Evolutionary conservation across 2,797 vertebrate genomes (phyloP).

Genomic region (Sebastes diaconus): DNA sequence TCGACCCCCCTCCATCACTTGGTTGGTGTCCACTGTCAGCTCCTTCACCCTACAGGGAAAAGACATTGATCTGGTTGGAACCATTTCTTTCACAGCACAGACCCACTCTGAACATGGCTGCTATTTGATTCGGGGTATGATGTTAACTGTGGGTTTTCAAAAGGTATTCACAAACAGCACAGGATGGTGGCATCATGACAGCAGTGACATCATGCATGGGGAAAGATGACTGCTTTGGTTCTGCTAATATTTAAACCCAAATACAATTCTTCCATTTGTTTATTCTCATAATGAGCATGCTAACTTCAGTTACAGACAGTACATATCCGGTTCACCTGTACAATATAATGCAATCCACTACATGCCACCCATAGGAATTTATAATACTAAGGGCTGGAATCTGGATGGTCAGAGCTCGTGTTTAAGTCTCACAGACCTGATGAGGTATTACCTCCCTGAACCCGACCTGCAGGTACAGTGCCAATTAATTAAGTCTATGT

Average conservation of each 20-base stretch:
- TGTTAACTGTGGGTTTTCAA: neutral
- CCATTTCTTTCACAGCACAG: neutral
- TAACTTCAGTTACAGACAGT: neutral
- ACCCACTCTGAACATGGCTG: neutral
- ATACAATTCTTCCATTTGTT: neutral
- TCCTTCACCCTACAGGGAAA: constrained; percentile 91
- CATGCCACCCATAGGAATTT: neutral
- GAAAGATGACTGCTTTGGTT: neutral
- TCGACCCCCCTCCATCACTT: constrained; percentile 86
- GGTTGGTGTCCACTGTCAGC: constrained; percentile 90
- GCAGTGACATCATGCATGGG: constrained; percentile 58
- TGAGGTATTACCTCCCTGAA: constrained; percentile 10
- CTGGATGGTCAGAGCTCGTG: neutral
- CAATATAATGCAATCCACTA: neutral
- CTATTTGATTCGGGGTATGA: neutral
- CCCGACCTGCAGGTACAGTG: neutral
- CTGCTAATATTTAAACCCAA: neutral
- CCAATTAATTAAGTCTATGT: constrained; percentile 31
- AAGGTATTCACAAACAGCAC: constrained; percentile 11
- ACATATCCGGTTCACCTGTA: neutral
- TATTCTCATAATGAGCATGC: neutral
- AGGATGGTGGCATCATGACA: constrained; percentile 31
- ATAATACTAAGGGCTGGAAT: neutral
- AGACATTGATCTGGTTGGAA: neutral
- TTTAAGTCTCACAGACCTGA: constrained; percentile 33